A percentile compares a stretch with the other conserved stretches of the same genome.
Conservation (phyloP, 2,113 vertebrate species). For the Phalacrocorax pelagicus region DNA sequence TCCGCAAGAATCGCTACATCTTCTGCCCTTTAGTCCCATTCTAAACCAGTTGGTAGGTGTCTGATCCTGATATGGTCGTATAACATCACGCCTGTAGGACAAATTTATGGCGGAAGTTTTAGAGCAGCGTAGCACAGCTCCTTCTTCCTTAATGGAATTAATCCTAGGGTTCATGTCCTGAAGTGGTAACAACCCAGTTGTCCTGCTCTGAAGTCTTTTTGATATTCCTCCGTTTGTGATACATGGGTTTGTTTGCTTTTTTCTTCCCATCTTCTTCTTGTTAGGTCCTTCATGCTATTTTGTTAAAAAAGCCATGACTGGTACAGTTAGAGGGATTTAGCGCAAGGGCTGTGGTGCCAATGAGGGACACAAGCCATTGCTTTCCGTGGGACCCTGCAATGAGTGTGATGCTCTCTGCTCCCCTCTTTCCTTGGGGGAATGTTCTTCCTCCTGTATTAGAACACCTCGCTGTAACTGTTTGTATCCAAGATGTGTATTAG, state of each 20-base stretch:
- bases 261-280: background rate
- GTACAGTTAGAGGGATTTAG: background rate
- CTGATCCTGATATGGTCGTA: background rate
- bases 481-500: background rate
- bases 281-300: background rate
- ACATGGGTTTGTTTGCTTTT: background rate
- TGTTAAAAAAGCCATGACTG: background rate
- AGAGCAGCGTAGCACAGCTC: background rate
- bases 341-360: background rate
- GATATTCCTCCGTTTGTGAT: background rate
- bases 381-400: background rate
- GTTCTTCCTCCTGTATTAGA: background rate
- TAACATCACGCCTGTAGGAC: background rate
- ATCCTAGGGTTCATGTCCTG: background rate
- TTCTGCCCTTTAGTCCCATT: background rate
- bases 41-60: background rate
- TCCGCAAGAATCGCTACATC: fast-evolving
- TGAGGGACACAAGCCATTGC: background rate
- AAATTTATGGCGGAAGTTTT: background rate
- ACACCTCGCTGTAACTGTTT: background rate
- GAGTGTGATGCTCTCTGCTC: background rate
- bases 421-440: background rate
- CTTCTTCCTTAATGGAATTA: background rate
- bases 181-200: background rate
- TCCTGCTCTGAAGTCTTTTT: background rate